A percentile compares a stretch with the other conserved stretches of the same genome.
Conservation (phyloP, 2,113 vertebrate genomes). For the Onychostruthus taczanowskii region DNA sequence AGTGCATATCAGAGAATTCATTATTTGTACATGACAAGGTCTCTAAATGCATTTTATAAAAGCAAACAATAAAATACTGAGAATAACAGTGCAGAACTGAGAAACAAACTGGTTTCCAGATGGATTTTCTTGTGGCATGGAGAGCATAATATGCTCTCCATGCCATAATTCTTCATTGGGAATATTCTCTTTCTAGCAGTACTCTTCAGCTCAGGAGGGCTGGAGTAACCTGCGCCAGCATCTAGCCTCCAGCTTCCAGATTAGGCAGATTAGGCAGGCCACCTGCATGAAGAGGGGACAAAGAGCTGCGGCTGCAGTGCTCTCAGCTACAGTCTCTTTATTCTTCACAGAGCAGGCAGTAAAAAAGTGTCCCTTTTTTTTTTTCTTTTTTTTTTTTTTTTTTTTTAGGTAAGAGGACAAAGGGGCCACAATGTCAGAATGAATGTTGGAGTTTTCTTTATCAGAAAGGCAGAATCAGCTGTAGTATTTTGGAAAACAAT, state of each 20-base stretch:
- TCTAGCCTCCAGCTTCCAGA: background rate
- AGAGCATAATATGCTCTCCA: background rate
- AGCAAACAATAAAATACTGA: background rate
- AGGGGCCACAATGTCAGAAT: background rate
- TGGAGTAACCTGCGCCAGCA: background rate
- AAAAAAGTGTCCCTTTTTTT: background rate
- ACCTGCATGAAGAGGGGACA: background rate
- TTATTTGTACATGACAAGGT: background rate
- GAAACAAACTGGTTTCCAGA: background rate
- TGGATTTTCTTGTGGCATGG: background rate
- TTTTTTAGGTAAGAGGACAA: background rate
- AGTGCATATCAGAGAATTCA: background rate
- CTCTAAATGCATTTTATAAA: background rate
- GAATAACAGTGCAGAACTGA: background rate
- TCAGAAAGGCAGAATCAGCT: background rate
- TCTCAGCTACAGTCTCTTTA: background rate
- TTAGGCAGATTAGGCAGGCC: too few relatives aligned
- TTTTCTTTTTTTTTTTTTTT: background rate
- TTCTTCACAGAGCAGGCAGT: background rate
- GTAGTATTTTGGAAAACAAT: background rate
- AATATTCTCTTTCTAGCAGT: fast-evolving
- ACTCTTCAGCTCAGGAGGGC: background rate
- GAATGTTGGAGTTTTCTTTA: background rate
- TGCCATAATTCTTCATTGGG: background rate
- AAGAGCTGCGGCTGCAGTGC: background rate